phyloP scores from a whole-genome alignment of 2,888 invertebrate genomes.

The Pristionchus mayeri region DNA sequence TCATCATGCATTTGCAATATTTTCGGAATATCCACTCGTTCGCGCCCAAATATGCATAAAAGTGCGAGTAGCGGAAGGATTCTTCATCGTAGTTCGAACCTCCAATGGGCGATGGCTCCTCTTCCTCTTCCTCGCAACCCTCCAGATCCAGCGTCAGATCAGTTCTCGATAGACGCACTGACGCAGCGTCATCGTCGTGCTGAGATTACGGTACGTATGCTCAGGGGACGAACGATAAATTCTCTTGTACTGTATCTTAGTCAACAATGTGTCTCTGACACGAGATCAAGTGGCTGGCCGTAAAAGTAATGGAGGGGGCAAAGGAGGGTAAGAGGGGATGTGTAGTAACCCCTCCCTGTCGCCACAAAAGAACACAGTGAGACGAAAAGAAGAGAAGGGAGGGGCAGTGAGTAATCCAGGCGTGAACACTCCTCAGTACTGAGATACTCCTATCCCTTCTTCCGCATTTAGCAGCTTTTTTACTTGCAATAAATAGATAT shows the following conservation, averaged over 20 bases:
- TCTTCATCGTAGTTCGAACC: too few species aligned
- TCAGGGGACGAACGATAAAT: too few species aligned
- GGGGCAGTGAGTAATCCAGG: neutral
- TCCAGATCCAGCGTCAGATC: conserved; percentile 7
- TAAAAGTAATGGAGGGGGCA: conserved; percentile 35
- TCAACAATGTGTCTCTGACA: too few species aligned
- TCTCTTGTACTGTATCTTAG: too few species aligned
- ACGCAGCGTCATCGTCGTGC: neutral
- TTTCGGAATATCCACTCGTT: too few species aligned
- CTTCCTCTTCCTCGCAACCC: conserved; percentile 10
- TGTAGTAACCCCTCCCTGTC: conserved; percentile 18
- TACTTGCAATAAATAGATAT: neutral
- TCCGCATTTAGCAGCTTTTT: too few species aligned
- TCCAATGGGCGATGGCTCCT: neutral
- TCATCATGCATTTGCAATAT: neutral
- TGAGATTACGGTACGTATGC: neutral
- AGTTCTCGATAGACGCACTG: conserved; percentile 1
- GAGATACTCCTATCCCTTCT: too few species aligned
- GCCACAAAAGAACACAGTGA: conserved; percentile 13
- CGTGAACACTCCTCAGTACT: too few species aligned
- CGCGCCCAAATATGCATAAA: too few species aligned
- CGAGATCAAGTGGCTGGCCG: neutral
- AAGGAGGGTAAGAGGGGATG: neutral
- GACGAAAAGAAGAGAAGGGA: neutral
- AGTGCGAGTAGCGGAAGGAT: too few species aligned